Evolutionary conservation across 2,113 vertebrate species (phyloP), one percentile per base, ranked within the genome.

Genomic region (Cyprinus carpio): DNA sequence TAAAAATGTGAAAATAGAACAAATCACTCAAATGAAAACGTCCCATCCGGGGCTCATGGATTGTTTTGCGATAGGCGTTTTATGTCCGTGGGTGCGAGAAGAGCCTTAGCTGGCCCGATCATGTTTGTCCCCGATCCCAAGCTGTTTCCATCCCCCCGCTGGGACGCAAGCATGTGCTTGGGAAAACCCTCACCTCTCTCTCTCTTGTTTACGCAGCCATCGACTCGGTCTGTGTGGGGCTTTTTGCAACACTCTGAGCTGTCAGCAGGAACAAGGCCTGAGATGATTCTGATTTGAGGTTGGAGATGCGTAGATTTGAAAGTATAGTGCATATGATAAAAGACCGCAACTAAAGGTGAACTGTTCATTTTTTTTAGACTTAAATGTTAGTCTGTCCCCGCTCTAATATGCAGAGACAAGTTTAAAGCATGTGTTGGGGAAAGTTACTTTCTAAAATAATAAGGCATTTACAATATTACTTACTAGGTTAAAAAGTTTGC

Each of bases 161-260:
- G 92, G 92, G 93, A 93, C 23, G 15, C 49, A 46, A 85, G 89
- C 93, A 92, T 93, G 91, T 92, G 92, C 92, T 94, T 94, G n/a
- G n/a, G n/a, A n/a, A n/a, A n/a, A n/a, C n/a, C n/a, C n/a, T n/a
- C n/a, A n/a, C n/a, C n/a, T n/a, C n/a, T n/a, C n/a, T n/a, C n/a
- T n/a, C n/a, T n/a, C n/a, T n/a, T n/a, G n/a, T n/a, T n/a, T n/a
- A n/a, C n/a, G n/a, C n/a, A n/a, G n/a, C n/a, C n/a, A n/a, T n/a
- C n/a, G n/a, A n/a, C n/a, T n/a, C n/a, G n/a, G n/a, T n/a, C n/a
- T n/a, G n/a, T n/a, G n/a, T n/a, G n/a, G n/a, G n/a, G 92, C 92
- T 94, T 94, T 89, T 85, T 64, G 77, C 77, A 85, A 86, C 82
- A 84, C 81, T 88, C 72, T 89, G 83, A 87, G 46, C 56, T 64